Percentiles rank a stretch among this genome's conserved stretches.
phyloP scores from a whole-genome alignment of 2,113 vertebrate genomes.

The Larimichthys crocea region DNA sequence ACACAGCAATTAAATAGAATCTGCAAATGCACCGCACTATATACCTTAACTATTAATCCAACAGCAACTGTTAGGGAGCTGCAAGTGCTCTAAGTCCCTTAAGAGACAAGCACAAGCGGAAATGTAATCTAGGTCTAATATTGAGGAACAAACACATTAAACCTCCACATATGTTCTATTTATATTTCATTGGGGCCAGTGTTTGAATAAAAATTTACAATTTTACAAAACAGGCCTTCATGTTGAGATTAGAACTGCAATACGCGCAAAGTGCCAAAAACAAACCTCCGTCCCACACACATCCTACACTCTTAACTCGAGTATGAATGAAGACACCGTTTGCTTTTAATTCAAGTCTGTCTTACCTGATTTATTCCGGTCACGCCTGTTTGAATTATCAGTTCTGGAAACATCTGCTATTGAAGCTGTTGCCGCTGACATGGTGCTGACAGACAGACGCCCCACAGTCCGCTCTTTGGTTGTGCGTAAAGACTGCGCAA shows the following conservation, averaged over 20 bases:
- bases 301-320: not conserved
- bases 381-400: constrained; percentile 27
- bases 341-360: not conserved
- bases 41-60: not conserved
- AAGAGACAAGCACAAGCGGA: constrained; percentile 5
- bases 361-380: constrained; percentile 83
- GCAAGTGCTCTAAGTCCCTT: not conserved
- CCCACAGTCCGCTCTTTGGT: not conserved
- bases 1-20: not conserved
- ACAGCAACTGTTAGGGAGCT: constrained; percentile 10
- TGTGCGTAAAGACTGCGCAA: constrained; percentile 58
- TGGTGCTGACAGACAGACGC: constrained; percentile 56
- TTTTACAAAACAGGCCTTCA: not conserved
- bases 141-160: not conserved
- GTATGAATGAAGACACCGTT: not conserved
- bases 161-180: not conserved
- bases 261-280: constrained; percentile 16
- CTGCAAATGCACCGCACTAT: not conserved
- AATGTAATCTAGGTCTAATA: not conserved
- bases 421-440: constrained; percentile 81
- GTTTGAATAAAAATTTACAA: not conserved
- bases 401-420: constrained; percentile 74
- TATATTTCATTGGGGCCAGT: too few species aligned
- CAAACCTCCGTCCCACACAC: not conserved
- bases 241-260: not conserved